Evolutionary conservation across 2,888 invertebrate species (phyloP), one percentile per base, ranked within the genome.

Genomic region (Athalia cordata): DNA sequence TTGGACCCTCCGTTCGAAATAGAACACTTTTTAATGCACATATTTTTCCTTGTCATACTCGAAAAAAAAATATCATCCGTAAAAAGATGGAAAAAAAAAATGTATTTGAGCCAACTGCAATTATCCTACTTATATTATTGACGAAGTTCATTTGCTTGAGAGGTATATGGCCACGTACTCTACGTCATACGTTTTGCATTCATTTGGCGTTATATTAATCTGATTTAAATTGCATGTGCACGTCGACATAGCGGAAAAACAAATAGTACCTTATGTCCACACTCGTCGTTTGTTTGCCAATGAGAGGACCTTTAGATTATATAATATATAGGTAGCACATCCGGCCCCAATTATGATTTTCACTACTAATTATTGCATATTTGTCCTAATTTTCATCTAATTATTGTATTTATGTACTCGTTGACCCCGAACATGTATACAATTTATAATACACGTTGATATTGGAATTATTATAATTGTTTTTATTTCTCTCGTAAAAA

Each of bases 121-220:
- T 72, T 72, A 72, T 72, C 72, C 57, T 72, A 72, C 59, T 57
- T 57, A 57, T 57, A 70, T 57, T 62, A 72, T 59, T 45, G 9
- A 55, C 55, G n/a, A 52, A 11, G n/a, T 9, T 3, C 55, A 5
- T 8, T 9, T 55, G 11, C 55, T 8, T 9, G 55, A 55, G 55
- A 55, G 55, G 11, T 8, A 55, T 9, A 55, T 55, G 11, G 6
- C 47, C 70, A 45, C 49, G 47, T 49, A 13, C 49, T 11, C 49
- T 45, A 55, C 55, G 52, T 1, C 11, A 50, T 29, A 29, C 52
- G 13, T 68, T 68, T 29, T 29, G 11, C 43, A n/a, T 55, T 55
- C 15, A 5, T 67, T 55, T n/a, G 55, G 7, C n/a, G 11, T 5
- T 55, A 9, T 55, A 55, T 55, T 55, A 55, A 55, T n/a, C 55